Conservation (phyloP, 2,797 vertebrate genomes). For the Tokudaia tokunoshimensis region DNA sequence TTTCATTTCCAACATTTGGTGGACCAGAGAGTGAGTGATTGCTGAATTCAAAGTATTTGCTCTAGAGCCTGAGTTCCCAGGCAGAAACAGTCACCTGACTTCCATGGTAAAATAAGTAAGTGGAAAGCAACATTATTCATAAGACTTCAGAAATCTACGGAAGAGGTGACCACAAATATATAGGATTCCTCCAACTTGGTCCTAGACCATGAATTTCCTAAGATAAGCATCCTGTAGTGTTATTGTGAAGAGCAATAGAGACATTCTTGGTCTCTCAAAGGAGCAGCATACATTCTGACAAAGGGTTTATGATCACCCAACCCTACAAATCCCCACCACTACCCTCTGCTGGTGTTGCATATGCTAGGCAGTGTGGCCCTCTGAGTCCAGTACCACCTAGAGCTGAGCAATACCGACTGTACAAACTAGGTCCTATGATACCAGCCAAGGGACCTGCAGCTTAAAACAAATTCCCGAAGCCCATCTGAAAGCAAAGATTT, state of each 20-base stretch:
- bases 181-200: background rate
- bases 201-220: background rate
- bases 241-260: background rate
- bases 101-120: constrained; percentile 1
- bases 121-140: constrained; percentile 30
- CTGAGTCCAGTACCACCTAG: background rate
- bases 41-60: background rate
- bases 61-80: background rate
- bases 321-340: background rate
- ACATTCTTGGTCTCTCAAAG: background rate
- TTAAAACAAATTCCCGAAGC: background rate
- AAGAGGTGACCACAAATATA: background rate
- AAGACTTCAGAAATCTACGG: background rate
- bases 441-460: background rate
- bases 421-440: background rate
- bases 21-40: background rate
- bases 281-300: constrained; percentile 5
- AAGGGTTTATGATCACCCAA: background rate
- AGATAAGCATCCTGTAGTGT: background rate
- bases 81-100: background rate
- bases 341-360: too few relatives aligned
- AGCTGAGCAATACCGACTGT: background rate
- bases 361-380: background rate
- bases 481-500: constrained; percentile 44
- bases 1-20: background rate